These are phyloP conservation scores for Phaethornis superciliosus DNA, from an alignment of 2,113 vertebrate species.

Conservation along the genomic window DNA sequence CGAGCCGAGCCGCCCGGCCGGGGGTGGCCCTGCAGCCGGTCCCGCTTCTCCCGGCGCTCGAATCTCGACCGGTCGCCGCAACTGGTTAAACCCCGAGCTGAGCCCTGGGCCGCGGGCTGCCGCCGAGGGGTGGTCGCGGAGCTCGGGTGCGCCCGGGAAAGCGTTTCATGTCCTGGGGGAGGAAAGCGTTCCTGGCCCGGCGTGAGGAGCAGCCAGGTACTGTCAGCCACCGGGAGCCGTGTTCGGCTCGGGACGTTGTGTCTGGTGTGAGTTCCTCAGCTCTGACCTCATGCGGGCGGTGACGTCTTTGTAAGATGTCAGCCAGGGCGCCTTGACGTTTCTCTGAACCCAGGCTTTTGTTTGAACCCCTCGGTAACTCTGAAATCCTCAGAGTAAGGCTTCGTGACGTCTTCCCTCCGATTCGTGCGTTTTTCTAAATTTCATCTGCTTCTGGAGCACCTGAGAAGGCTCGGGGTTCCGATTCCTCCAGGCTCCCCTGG, in stretches of 20 bases:
- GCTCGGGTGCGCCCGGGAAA: accelerated
- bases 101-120: background rate
- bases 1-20: background rate
- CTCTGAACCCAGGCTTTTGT: background rate
- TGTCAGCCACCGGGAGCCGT: background rate
- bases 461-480: accelerated
- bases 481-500: background rate
- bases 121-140: accelerated
- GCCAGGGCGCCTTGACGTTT: background rate
- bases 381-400: background rate
- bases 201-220: background rate
- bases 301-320: background rate
- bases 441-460: accelerated
- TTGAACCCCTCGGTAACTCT: background rate
- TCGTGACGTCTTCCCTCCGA: accelerated
- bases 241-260: accelerated
- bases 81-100: background rate
- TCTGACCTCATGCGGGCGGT: background rate
- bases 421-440: background rate
- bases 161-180: background rate
- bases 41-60: background rate
- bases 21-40: too few species aligned
- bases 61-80: too few species aligned
- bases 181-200: background rate
- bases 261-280: background rate